Conservation (phyloP, 1,140 invertebrate genomes). For the Ectropis grisescens region DNA sequence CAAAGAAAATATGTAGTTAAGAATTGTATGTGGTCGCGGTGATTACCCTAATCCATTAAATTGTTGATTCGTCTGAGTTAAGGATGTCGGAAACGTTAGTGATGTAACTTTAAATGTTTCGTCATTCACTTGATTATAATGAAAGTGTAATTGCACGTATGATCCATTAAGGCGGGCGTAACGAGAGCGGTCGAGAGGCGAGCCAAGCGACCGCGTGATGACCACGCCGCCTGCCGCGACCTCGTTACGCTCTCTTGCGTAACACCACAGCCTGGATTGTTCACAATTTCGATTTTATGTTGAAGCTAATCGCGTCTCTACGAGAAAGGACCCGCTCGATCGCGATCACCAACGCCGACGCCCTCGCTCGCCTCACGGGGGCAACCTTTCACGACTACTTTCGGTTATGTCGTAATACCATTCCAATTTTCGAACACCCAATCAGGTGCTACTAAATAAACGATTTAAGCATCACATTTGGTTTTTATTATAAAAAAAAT, state of each 20-base stretch:
- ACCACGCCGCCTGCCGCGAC: not conserved
- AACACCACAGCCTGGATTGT: slow-evolving; percentile 22
- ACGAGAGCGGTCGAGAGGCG: not conserved
- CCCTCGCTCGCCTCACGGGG: slow-evolving; percentile 15
- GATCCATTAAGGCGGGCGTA: slow-evolving; percentile 30
- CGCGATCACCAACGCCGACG: slow-evolving; percentile 11
- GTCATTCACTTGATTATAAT: slow-evolving; percentile 25
- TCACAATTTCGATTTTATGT: slow-evolving; percentile 34
- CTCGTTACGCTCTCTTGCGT: slow-evolving; percentile 19
- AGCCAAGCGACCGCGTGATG: not conserved
- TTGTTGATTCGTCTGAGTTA: slow-evolving; percentile 6
- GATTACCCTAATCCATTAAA: slow-evolving; percentile 9
- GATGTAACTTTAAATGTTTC: slow-evolving; percentile 21
- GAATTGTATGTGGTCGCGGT: not conserved
- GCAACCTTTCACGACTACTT: slow-evolving; percentile 56
- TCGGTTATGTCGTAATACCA: slow-evolving; percentile 37
- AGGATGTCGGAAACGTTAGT: slow-evolving; percentile 13
- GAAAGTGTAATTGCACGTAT: slow-evolving; percentile 35
- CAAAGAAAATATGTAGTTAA: not conserved
- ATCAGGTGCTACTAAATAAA: slow-evolving; percentile 31
- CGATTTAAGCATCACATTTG: slow-evolving; percentile 44
- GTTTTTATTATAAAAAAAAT: slow-evolving; percentile 59
- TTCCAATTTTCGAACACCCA: slow-evolving; percentile 16
- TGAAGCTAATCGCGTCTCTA: slow-evolving; percentile 27
- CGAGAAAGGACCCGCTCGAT: slow-evolving; percentile 33